Evolutionary conservation across 2,113 vertebrate species (phyloP).

Genomic region (Pygoscelis adeliae): DNA sequence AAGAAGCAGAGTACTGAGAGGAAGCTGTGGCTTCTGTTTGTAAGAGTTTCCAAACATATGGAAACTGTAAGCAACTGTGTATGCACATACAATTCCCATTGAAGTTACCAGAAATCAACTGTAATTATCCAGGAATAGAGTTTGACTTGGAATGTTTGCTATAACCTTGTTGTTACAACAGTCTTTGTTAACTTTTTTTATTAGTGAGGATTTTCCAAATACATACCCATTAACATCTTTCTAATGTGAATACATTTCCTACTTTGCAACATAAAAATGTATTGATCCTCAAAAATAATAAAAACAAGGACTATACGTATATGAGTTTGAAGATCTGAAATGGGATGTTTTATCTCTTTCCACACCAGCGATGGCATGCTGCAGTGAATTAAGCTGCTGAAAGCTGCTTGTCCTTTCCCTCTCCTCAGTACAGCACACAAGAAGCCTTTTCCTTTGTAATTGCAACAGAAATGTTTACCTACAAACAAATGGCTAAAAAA

Average conservation of each 20-base stretch:
- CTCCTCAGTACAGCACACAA: background rate
- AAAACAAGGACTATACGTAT: fast-evolving
- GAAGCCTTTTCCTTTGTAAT: background rate
- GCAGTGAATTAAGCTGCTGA: background rate
- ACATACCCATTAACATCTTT: background rate
- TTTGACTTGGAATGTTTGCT: background rate
- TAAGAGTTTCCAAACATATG: background rate
- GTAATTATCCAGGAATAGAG: background rate
- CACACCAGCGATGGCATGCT: background rate
- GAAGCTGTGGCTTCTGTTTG: background rate
- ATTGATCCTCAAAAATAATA: background rate
- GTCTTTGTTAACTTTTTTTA: background rate
- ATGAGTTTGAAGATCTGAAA: background rate
- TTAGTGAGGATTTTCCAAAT: background rate
- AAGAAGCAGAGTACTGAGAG: background rate
- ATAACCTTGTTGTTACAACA: background rate
- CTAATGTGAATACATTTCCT: background rate
- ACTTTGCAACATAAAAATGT: background rate
- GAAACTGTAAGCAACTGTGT: background rate
- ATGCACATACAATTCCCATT: background rate
- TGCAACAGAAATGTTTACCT: background rate
- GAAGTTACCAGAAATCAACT: background rate
- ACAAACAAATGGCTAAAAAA: background rate
- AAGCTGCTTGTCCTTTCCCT: background rate
- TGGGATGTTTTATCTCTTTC: background rate